These are phyloP conservation scores for Artemia sp. DNA, from an alignment of 2,888 invertebrate genomes.

Conservation along the genomic window DNA sequence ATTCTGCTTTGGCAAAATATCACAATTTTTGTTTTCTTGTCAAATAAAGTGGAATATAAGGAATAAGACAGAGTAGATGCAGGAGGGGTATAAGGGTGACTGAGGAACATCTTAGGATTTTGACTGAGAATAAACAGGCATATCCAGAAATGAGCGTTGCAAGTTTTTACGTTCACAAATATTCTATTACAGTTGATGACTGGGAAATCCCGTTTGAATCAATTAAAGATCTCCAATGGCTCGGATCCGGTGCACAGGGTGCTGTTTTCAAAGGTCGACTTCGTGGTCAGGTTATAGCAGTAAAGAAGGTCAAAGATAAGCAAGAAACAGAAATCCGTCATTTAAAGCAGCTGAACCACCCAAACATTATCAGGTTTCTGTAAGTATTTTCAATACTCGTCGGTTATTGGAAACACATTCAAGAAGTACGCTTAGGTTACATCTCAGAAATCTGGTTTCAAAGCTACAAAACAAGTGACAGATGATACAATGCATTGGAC, in stretches of 20 bases:
- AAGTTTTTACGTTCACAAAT: background rate
- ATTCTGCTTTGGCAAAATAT: too few relatives aligned
- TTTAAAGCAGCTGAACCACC: conserved; percentile 75
- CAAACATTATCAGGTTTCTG: conserved; percentile 79
- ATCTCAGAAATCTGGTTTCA: too few relatives aligned
- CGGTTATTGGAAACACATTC: too few relatives aligned
- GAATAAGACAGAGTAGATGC: too few relatives aligned
- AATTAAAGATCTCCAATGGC: conserved; percentile 69
- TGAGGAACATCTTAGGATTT: too few relatives aligned
- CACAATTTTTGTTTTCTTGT: too few relatives aligned
- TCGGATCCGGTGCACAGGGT: conserved; percentile 91
- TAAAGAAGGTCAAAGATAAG: conserved; percentile 83
- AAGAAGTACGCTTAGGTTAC: too few relatives aligned
- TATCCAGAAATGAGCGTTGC: background rate
- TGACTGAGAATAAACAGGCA: too few relatives aligned
- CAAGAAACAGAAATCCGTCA: conserved; percentile 85
- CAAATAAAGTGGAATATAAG: too few relatives aligned
- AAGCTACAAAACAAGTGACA: too few relatives aligned
- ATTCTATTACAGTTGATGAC: conserved; percentile 41
- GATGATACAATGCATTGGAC: too few relatives aligned
- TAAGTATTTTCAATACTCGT: conserved; percentile 30
- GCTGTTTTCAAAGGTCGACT: conserved; percentile 77
- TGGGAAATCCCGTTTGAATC: conserved; percentile 92
- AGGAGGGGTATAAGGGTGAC: too few relatives aligned
- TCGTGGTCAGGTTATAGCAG: conserved; percentile 69